These are phyloP conservation scores for Anguilla rostrata DNA, from an alignment of 2,113 vertebrate species.

Conservation along the genomic window DNA sequence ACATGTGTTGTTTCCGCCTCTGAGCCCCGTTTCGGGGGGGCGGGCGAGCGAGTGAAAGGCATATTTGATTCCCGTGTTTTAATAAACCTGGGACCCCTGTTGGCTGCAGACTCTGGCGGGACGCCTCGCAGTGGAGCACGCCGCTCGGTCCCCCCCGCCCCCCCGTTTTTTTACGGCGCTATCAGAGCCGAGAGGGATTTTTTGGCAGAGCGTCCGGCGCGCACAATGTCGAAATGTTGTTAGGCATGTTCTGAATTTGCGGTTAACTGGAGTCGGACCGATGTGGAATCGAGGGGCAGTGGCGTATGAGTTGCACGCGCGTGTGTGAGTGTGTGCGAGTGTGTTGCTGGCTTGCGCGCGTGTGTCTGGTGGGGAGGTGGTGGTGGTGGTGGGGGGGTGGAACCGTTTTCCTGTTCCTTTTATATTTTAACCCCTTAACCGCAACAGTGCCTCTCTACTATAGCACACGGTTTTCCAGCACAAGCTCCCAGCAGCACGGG, in stretches of 20 bases:
- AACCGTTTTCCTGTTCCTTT: conserved; percentile 44
- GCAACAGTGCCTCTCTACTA: conserved; percentile 15
- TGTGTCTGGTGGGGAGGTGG: not conserved
- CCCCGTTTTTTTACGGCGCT: conserved; percentile 43
- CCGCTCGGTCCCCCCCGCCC: conserved; percentile 38
- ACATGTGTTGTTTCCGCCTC: conserved; percentile 10
- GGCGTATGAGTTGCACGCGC: not conserved
- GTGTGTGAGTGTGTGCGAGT: not conserved
- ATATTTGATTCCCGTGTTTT: conserved; percentile 17
- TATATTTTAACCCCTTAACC: conserved; percentile 43
- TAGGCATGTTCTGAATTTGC: conserved; percentile 52
- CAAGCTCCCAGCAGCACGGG: conserved; percentile 29
- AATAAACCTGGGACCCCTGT: conserved; percentile 17
- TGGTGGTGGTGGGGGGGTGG: not conserved
- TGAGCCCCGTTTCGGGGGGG: not conserved
- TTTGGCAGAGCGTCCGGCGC: conserved; percentile 39
- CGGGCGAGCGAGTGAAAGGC: not conserved
- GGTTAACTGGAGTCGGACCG: conserved; percentile 46
- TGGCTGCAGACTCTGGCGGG: conserved; percentile 27
- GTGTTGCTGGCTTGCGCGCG: not conserved
- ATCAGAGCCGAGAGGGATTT: conserved; percentile 49
- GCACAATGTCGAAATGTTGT: conserved; percentile 40
- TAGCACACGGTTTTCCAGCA: conserved; percentile 36
- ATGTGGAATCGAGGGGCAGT: conserved; percentile 8
- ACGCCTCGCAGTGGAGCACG: conserved; percentile 1